A percentile compares a stretch with the other conserved stretches of the same genome.
phyloP scores from a whole-genome alignment of 1,140 invertebrate species.

The Cotesia typhae region DNA sequence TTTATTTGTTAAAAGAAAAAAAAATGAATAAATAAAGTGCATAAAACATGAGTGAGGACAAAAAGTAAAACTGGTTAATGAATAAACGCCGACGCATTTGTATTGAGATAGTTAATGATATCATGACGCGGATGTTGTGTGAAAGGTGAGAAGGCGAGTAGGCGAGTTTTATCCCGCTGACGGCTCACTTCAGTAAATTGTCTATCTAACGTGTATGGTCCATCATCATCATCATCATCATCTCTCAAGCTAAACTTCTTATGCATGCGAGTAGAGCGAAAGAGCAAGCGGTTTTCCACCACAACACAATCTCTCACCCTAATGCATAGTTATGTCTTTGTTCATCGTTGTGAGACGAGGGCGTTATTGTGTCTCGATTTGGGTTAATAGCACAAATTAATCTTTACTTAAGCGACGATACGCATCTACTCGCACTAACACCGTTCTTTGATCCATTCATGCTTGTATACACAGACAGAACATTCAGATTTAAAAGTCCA shows the following conservation, averaged over 20 bases:
- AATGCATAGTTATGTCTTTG: constrained; percentile 56
- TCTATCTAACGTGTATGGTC: constrained; percentile 15
- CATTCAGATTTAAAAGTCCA: constrained; percentile 33
- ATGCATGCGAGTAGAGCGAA: no score
- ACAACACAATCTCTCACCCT: constrained; percentile 24
- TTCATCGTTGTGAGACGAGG: constrained; percentile 54
- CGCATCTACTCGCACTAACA: constrained; percentile 45
- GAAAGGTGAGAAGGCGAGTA: constrained; percentile 9
- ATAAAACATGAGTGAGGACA: background rate
- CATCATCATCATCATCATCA: constrained; percentile 5
- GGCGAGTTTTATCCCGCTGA: background rate
- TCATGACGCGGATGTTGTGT: constrained; percentile 8
- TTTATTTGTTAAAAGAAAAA: no score
- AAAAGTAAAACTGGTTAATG: background rate
- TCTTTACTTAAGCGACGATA: constrained; percentile 49
- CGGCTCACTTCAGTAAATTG: background rate
- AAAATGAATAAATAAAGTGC: no score
- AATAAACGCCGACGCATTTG: constrained; percentile 1
- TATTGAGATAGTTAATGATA: background rate
- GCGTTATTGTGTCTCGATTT: constrained; percentile 47
- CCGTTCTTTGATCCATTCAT: constrained; percentile 29
- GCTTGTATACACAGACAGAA: constrained; percentile 13
- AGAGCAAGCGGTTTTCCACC: background rate
- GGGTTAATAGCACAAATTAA: constrained; percentile 60
- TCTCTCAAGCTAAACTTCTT: no score